These are phyloP conservation scores for Drosophila lacertosa DNA, from an alignment of 1,140 invertebrate species.

Conservation along the genomic window DNA sequence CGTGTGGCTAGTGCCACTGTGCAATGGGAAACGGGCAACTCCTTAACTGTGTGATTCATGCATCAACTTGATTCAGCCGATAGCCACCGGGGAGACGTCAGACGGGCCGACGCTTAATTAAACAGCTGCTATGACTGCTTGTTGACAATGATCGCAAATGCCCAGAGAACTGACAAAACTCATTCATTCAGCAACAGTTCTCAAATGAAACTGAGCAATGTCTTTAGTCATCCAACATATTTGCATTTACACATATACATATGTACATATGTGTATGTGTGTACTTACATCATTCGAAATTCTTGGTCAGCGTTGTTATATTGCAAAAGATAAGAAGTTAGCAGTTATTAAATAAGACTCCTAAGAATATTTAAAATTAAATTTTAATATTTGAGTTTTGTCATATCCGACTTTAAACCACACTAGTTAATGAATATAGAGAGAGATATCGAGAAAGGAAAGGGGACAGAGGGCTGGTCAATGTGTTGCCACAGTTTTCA, in stretches of 20 bases:
- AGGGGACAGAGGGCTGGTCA: not conserved
- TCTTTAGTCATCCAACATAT: slow-evolving; percentile 27
- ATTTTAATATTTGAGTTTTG: not conserved
- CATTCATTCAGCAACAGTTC: slow-evolving; percentile 4
- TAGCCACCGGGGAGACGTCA: not conserved
- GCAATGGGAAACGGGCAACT: slow-evolving; percentile 28
- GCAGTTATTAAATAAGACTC: not conserved
- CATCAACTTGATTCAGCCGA: slow-evolving; percentile 30
- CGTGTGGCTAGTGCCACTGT: not conserved
- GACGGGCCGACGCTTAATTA: slow-evolving; percentile 45
- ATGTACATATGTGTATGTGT: not conserved
- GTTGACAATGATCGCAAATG: slow-evolving; percentile 7
- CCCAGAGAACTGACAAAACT: slow-evolving; percentile 7
- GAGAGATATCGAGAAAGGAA: not conserved
- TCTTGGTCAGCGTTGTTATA: not conserved
- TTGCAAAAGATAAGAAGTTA: not conserved
- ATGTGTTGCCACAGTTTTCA: slow-evolving; percentile 29
- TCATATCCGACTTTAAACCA: not conserved
- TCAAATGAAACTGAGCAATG: slow-evolving; percentile 8
- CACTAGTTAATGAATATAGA: not conserved
- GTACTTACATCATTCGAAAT: no score
- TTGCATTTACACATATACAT: slow-evolving; percentile 17
- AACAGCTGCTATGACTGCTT: slow-evolving; percentile 22
- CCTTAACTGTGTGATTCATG: slow-evolving; percentile 48
- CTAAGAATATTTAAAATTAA: not conserved